A percentile compares a stretch with the other conserved stretches of the same genome.
phyloP scores from a whole-genome alignment of 2,888 invertebrate genomes.

The Metellina segmentata region DNA sequence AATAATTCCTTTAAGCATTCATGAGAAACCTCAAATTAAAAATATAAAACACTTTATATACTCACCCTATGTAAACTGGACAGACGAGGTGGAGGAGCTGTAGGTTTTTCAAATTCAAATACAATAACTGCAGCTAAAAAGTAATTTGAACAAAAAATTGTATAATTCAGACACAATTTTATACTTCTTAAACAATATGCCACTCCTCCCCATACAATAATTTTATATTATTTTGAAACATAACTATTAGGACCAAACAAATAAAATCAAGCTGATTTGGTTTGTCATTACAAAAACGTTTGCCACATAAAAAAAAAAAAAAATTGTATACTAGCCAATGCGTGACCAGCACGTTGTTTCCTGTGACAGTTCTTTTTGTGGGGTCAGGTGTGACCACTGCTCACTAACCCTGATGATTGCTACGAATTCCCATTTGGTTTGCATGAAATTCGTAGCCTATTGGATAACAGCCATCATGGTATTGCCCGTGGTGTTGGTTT shows the following conservation, averaged over 20 bases:
- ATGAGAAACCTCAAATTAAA: not conserved
- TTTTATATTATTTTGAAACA: not conserved
- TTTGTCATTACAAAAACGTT: too few species aligned
- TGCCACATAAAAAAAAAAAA: too few species aligned
- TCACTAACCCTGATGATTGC: too few species aligned
- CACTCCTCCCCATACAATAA: not conserved
- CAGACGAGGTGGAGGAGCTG: conserved; percentile 80
- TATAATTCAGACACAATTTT: not conserved
- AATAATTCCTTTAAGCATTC: not conserved
- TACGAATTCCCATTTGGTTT: too few species aligned
- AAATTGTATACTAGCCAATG: too few species aligned
- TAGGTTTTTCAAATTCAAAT: conserved; percentile 80
- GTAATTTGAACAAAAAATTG: not conserved
- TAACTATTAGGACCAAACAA: not conserved
- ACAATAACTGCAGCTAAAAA: conserved; percentile 80
- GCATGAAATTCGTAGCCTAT: too few species aligned
- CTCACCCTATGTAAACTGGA: conserved; percentile 80
- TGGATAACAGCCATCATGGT: too few species aligned
- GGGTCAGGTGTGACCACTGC: too few species aligned
- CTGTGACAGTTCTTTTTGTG: too few species aligned
- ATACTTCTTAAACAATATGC: not conserved
- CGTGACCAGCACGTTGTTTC: too few species aligned
- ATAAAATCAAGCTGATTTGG: too few species aligned
- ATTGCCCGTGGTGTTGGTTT: too few species aligned
- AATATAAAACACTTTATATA: not conserved